Percentiles rank a stretch among this genome's conserved stretches.
These are phyloP conservation scores for Microplitis manilae DNA, from an alignment of 2,888 invertebrate species.

Conservation along the genomic window DNA sequence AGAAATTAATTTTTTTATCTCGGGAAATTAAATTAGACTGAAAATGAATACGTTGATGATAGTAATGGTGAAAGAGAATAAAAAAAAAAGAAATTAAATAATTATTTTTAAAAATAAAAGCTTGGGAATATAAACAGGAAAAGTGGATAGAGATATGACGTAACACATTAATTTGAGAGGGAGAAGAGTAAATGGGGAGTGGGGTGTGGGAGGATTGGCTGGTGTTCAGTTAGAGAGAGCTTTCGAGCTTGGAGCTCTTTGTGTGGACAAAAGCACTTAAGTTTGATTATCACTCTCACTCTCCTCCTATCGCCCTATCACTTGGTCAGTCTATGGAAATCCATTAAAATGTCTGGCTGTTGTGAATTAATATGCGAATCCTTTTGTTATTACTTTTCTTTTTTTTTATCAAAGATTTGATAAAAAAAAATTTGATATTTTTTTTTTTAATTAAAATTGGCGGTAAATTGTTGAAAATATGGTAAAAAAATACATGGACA, in stretches of 20 bases:
- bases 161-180: constrained; percentile 14
- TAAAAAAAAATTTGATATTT: too few relatives aligned
- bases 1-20: neutral
- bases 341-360: constrained; percentile 9
- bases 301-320: neutral
- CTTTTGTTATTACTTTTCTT: neutral
- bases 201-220: neutral
- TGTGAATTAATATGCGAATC: neutral
- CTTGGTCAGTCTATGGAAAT: constrained; percentile 22
- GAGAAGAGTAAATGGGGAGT: neutral
- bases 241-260: neutral
- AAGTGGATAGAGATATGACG: constrained; percentile 6
- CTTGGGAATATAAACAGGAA: constrained; percentile 1
- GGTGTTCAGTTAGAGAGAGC: neutral
- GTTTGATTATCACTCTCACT: constrained; percentile 13
- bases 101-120: neutral
- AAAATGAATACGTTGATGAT: neutral
- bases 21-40: neutral
- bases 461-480: too few relatives aligned
- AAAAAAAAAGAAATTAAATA: neutral
- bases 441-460: too few relatives aligned
- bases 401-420: too few relatives aligned
- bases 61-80: too few relatives aligned
- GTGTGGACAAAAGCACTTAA: constrained; percentile 16
- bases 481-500: too few relatives aligned